Evolutionary conservation across 2,797 vertebrate genomes (phyloP), one percentile per base, ranked within the genome.

Genomic region (Urocyon cinereoargenteus): DNA sequence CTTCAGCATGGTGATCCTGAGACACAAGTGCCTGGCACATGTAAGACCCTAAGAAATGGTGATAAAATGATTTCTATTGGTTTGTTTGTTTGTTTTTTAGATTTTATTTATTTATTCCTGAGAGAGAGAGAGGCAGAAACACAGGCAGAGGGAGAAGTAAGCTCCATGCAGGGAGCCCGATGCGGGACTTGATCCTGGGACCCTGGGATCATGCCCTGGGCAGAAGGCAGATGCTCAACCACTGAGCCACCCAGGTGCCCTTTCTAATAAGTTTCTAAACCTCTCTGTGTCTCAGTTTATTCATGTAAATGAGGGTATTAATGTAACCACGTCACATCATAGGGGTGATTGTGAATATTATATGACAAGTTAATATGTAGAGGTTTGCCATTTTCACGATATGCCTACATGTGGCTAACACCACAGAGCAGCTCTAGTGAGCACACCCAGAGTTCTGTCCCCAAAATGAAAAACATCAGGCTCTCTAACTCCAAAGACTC

Each of bases 251-350:
- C 40, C 40, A 45, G 40, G 40, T 45, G 40, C 40, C 40, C 57
- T 72, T 72, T 45, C 22, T 45, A 26, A 24, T 22, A 81, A 72
- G 13, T 96, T 87, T 82, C 55, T 66, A 91, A 86, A 45, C 9
- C 34, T 90, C 51, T 49, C 13, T 31, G 16, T 31, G 34, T 55
- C 83, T 94, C 12, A 24, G 31, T 83, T 94, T 96, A n/a, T 72
- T 79, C 64, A 85, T 66, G 87, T 91, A 77, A 97, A 86, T 11
- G 59, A 40, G 95, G 88, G 55, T 94, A 91, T 78, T 14, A 92
- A 51, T 73, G 9, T 64, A 53, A 77, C 24, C 64, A 34, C 21
- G 22, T 21, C 26, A 40, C 34, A 45, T 26, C 31, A 40, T 13
- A 73, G 31, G 19, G 40, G 34, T 28, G 72, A n/a, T 14, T 34